Conservation (phyloP, 2,113 vertebrate genomes). For the Equus przewalskii region DNA sequence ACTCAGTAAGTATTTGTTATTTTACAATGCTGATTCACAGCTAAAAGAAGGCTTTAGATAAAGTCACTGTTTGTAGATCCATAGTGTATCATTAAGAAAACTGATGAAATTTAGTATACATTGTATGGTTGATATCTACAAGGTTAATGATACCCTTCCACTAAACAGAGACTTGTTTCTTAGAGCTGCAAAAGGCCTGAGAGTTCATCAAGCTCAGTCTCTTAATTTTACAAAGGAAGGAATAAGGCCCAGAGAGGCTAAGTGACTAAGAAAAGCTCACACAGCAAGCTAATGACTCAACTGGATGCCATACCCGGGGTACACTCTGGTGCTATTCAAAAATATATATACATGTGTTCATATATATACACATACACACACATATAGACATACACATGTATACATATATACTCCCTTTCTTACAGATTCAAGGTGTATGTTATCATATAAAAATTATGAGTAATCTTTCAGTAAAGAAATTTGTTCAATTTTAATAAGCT, state of each 20-base stretch:
- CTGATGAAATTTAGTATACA: background rate
- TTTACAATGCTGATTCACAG: constrained; percentile 59
- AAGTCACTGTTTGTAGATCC: background rate
- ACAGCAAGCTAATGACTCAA: background rate
- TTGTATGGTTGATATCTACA: background rate
- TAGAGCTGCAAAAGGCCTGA: background rate
- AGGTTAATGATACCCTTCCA: constrained; percentile 20
- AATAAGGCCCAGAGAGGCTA: background rate
- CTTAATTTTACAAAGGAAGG: constrained; percentile 13
- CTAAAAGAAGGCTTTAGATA: background rate
- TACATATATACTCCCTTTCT: background rate
- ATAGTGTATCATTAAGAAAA: background rate
- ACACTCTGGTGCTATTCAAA: background rate
- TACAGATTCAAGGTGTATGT: background rate
- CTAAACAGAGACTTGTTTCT: background rate
- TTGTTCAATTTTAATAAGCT: background rate
- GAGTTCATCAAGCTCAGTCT: background rate
- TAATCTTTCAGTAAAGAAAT: constrained; percentile 12
- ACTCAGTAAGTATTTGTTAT: background rate
- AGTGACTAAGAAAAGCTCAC: background rate
- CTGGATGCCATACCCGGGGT: background rate
- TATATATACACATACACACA: background rate
- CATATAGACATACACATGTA: background rate
- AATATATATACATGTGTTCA: background rate
- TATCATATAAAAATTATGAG: background rate